Evolutionary conservation across 2,888 invertebrate genomes (phyloP).

Genomic region (Prosapia bicincta): DNA sequence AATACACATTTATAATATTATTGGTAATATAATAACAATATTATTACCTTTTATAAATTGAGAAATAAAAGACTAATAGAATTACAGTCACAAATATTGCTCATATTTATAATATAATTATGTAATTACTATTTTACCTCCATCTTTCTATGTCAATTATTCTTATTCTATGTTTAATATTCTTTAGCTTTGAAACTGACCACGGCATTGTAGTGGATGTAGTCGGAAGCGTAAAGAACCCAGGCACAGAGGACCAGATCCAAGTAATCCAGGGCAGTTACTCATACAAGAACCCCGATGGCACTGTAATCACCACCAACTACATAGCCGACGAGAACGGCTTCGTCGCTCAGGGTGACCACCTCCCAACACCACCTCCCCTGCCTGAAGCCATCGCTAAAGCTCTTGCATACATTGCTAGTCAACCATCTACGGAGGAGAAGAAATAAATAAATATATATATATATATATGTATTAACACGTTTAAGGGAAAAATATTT

Average conservation of each 20-base stretch:
- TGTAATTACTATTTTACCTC: too few species aligned
- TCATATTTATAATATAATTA: too few species aligned
- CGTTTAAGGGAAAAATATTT: too few species aligned
- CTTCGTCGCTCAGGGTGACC: conserved; percentile 57
- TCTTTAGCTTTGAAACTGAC: conserved; percentile 50
- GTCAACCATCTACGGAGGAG: conserved; percentile 8
- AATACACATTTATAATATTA: too few species aligned
- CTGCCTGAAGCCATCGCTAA: conserved; percentile 27
- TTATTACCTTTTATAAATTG: too few species aligned
- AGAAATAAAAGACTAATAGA: too few species aligned
- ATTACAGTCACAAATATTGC: too few species aligned
- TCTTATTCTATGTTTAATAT: conserved; percentile 3
- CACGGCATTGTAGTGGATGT: conserved; percentile 54
- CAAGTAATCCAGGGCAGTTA: conserved; percentile 38
- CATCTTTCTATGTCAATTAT: too few species aligned
- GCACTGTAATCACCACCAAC: conserved; percentile 35
- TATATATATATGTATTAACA: too few species aligned
- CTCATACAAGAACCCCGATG: conserved; percentile 38
- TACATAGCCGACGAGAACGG: conserved; percentile 41
- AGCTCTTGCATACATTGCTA: conserved; percentile 17
- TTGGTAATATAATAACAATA: too few species aligned
- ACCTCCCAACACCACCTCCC: conserved; percentile 28
- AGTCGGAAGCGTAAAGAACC: conserved; percentile 45
- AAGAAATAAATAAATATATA: neutral
- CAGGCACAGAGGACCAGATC: conserved; percentile 34